Evolutionary conservation across 2,888 invertebrate genomes (phyloP), one percentile per base, ranked within the genome.

Genomic region (Antheraea assamensis): DNA sequence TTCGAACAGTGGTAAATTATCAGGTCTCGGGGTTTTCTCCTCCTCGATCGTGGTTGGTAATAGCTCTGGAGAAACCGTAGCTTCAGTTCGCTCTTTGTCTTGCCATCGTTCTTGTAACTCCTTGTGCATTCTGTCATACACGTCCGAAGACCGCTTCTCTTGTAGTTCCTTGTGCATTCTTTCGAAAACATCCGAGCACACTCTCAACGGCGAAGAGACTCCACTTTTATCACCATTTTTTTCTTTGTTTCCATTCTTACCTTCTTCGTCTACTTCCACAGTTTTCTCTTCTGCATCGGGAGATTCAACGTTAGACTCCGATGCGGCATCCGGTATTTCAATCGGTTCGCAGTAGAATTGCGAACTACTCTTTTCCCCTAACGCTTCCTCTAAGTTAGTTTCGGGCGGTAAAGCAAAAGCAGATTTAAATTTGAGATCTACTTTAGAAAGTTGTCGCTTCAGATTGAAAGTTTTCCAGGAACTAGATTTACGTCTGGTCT

Each of bases 371-470:
- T 84, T 87, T 75, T 92, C 90, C 73, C 83, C 83, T 55, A 75
- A 76, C 17, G 74, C 79, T 76, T 91, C 92, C 52, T 90, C 90
- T 64, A 85, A 79, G 76, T 85, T 88, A 81, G 91, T 95, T 73
- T 95, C 95, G 77, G 92, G 86, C 71, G 95, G 90, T 27, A 87
- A 90, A 49, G 90, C 85, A 90, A 96, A 96, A 71, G 96, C 96
- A 82, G 96, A 96, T 87, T 97, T 97, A 76, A 97, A 92, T 88
- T 96, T 97, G 83, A 96, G 93, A 87, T 97, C 97, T 80, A 97
- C 97, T 91, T 96, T 97, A 77, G 97, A 97, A 81, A 98, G 95
- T 91, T 97, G 97, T 81, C 97, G 96, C 90, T 98, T 98, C 76
- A 98, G 94, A 89, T 96, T 97, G 93, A 97, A 97, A 76, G 96